Base-by-base conservation (phyloP, 2,888 invertebrate genomes). In the Neoaliturus tenellus region DNA sequence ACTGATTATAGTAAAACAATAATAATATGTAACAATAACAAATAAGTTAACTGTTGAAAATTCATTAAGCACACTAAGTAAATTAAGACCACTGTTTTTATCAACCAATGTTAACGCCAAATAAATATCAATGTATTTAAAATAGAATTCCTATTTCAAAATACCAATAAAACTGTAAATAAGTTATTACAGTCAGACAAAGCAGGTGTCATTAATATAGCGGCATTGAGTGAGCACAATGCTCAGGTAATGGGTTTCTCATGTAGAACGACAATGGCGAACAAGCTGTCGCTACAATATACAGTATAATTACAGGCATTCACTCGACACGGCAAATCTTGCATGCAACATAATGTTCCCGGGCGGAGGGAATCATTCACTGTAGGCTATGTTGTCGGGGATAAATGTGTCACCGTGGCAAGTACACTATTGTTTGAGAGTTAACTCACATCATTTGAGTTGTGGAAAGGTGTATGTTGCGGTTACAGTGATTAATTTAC, bases 291-390 rank as follows among this genome's bases (percentile, higher is more conserved):
- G 28, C 17, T 31, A 62, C 62, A 62, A 62, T 62, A 31, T 62
- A n/a, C 62, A 14, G 28, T 14, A 62, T 62, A 62, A 62, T 62
- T 62, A 62, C 62, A 62, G 62, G 28, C 62, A 20, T 62, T 62
- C 62, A 62, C 5, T 23, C 62, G 1, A 12, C 14, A 62, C 12
- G 31, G 25, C 28, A 31, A 62, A 62, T 31, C 62, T 62, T 62
- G 31, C 51, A 6, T 14, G 48, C n/a, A 23, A 23, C 51, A 23
- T 51, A 20, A 51, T 48, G 14, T 48, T 17, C 48, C 44, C 17
- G 14, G 44, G 12, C 12, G 10, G 44, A 12, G 12, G 44, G 44
- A 44, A 44, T 14, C 44, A 14, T 17, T 35, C 44, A 44, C 44
- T 14, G 17, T 14, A 17, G 14, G 2, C 2, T 17, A 17, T 14